These are phyloP conservation scores for Lytechinus variegatus DNA, from an alignment of 35 echinoderm and acorn worm genomes.

Conservation along the genomic window DNA sequence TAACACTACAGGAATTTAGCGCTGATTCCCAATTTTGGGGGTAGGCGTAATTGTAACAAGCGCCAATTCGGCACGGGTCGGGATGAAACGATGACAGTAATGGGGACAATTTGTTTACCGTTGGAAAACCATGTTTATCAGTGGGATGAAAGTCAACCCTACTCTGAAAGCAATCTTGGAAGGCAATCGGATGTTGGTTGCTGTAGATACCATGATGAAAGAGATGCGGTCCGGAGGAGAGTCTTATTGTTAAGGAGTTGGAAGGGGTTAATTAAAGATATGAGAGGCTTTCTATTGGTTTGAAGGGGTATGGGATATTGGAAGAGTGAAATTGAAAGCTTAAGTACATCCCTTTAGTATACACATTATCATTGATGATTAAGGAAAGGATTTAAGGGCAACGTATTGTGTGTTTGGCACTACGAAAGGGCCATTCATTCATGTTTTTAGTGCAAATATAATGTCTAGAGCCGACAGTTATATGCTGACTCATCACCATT, in stretches of 20 bases:
- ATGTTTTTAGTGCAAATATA: too few species aligned
- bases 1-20: conserved; percentile 49
- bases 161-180: conserved; percentile 1
- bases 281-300: not conserved
- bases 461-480: too few species aligned
- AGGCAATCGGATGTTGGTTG: not conserved
- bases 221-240: not conserved
- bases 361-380: not conserved
- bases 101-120: conserved; percentile 42
- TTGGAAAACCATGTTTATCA: conserved; percentile 43
- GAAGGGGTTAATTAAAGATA: not conserved
- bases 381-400: not conserved
- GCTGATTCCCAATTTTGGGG: conserved; percentile 28
- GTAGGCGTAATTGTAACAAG: conserved; percentile 38
- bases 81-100: conserved; percentile 47
- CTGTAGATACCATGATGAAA: not conserved
- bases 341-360: not conserved
- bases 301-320: not conserved
- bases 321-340: not conserved
- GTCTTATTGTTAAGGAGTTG: not conserved
- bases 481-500: too few species aligned
- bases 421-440: too few species aligned
- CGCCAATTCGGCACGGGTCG: conserved; percentile 23
- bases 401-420: too few species aligned
- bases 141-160: conserved; percentile 13